Evolutionary conservation across 2,113 vertebrate genomes (phyloP).

Genomic region (Rhinoderma darwinii): DNA sequence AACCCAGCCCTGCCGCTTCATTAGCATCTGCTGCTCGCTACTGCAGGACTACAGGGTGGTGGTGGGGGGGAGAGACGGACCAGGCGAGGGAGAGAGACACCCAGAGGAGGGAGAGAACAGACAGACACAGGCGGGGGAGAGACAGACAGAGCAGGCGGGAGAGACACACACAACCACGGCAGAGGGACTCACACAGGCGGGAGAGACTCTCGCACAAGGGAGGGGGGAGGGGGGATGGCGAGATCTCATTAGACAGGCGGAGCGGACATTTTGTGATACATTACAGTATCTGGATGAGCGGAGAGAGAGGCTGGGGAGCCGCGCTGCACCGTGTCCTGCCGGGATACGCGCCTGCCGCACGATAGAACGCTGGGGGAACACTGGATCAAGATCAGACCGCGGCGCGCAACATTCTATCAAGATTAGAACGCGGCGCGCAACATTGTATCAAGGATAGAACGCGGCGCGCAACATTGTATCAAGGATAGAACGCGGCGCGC

Average conservation of each 20-base stretch:
- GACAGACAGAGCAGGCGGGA: constrained; percentile 1
- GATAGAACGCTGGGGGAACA: neutral
- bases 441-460: neutral
- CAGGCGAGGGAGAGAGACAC: constrained; percentile 7
- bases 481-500: neutral
- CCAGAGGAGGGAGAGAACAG: neutral
- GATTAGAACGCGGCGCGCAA: neutral
- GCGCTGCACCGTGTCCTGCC: constrained; percentile 54
- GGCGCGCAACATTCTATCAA: neutral
- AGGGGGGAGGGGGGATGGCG: constrained; percentile 19
- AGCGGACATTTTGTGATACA: constrained; percentile 55
- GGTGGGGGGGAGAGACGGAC: constrained; percentile 11
- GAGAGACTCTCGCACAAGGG: constrained; percentile 13
- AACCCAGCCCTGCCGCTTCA: constrained; percentile 66
- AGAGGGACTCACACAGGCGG: constrained; percentile 21
- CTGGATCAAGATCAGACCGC: neutral
- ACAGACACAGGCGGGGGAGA: neutral
- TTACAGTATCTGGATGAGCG: constrained; percentile 32
- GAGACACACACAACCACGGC: constrained; percentile 22
- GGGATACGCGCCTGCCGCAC: neutral
- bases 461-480: neutral
- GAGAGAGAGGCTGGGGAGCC: constrained; percentile 47
- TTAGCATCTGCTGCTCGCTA: constrained; percentile 61
- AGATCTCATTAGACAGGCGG: constrained; percentile 56
- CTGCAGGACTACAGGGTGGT: constrained; percentile 57